Conservation (phyloP, 2,797 vertebrate genomes). For the Chloroceryle amazona region DNA sequence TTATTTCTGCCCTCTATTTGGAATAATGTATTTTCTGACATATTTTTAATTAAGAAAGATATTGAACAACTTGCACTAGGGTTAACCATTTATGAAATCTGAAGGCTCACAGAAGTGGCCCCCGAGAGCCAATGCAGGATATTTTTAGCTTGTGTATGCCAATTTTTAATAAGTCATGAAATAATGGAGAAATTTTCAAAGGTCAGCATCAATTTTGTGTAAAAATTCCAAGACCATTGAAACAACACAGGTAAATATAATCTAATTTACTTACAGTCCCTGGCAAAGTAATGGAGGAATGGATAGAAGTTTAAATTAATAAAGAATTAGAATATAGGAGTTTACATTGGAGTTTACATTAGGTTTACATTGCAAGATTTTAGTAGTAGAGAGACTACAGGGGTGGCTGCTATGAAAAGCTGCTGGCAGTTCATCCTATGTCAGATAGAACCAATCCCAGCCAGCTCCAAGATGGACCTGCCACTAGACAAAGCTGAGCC, state of each 20-base stretch:
- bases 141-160: not conserved
- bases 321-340: not conserved
- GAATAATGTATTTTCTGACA: not conserved
- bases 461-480: not conserved
- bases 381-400: not conserved
- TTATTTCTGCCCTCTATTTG: slow-evolving; percentile 4
- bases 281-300: not conserved
- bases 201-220: not conserved
- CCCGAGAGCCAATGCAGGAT: not conserved
- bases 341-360: not conserved
- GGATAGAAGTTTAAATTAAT: not conserved
- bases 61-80: not conserved
- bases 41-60: slow-evolving; percentile 24
- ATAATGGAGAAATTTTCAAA: not conserved
- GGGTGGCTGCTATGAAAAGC: not conserved
- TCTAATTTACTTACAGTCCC: not conserved
- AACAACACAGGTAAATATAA: not conserved
- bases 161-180: not conserved
- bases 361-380: not conserved
- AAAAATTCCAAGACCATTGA: not conserved
- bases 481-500: not conserved
- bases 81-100: not conserved
- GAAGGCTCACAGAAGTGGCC: not conserved
- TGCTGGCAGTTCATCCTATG: not conserved
- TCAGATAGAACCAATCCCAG: not conserved